Evolutionary conservation across 2,888 invertebrate genomes (phyloP).

Genomic region (Gnatocerus cornutus): DNA sequence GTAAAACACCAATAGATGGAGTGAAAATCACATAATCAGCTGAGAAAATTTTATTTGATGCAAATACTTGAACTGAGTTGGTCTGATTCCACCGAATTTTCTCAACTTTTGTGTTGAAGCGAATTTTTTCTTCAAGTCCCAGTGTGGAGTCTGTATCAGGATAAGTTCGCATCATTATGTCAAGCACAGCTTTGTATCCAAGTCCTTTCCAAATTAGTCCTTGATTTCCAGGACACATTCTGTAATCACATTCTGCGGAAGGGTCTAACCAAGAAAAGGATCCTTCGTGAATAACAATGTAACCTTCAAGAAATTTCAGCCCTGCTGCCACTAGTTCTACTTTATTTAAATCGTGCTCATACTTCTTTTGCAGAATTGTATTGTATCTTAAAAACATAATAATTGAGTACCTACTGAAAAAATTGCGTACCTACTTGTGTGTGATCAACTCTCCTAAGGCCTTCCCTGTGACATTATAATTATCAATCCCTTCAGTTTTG

Average conservation of each 20-base stretch:
- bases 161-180: conserved; percentile 55
- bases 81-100: conserved; percentile 7
- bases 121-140: conserved; percentile 19
- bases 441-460: conserved; percentile 14
- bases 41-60: no score
- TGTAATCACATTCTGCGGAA: conserved; percentile 79
- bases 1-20: no score
- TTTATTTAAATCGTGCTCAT: conserved; percentile 38
- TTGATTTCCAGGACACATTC: conserved; percentile 73
- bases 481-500: neutral
- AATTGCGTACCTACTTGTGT: conserved; percentile 3
- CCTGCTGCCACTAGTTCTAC: conserved; percentile 44
- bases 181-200: conserved; percentile 53
- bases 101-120: conserved; percentile 6
- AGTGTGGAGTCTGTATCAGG: conserved; percentile 43
- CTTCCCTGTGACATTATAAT: conserved; percentile 13
- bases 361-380: conserved; percentile 43
- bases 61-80: no score
- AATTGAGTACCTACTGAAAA: conserved; percentile 70
- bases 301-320: conserved; percentile 50
- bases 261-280: conserved; percentile 78
- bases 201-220: conserved; percentile 66
- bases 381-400: conserved; percentile 51
- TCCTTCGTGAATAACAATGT: conserved; percentile 62
- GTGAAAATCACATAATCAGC: no score